Percentiles rank a stretch among this genome's conserved stretches.
These are phyloP conservation scores for Chouioia cunea DNA, from an alignment of 2,888 invertebrate species.

Conservation along the genomic window DNA sequence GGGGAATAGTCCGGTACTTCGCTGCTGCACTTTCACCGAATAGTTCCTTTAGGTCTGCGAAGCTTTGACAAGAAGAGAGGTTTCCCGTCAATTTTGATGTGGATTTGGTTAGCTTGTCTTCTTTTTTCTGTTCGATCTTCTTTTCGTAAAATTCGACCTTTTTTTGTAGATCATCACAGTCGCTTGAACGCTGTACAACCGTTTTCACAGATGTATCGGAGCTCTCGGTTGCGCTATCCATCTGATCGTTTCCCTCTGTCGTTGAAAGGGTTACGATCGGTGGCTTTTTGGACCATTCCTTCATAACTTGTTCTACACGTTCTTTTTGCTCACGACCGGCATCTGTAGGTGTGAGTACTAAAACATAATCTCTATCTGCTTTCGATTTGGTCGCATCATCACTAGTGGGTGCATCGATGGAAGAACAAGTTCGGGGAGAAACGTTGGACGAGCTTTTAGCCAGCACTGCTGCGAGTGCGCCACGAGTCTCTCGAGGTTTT, in stretches of 20 bases:
- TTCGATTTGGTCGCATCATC: conserved; percentile 39
- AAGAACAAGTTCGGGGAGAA: conserved; percentile 70
- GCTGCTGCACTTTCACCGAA: conserved; percentile 81
- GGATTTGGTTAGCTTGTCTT: conserved; percentile 55
- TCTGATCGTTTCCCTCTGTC: conserved; percentile 72
- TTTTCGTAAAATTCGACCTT: conserved; percentile 89
- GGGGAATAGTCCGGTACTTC: conserved; percentile 73
- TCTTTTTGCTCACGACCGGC: conserved; percentile 57
- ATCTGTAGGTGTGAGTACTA: conserved; percentile 68
- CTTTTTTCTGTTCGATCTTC: conserved; percentile 73
- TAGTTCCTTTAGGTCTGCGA: conserved; percentile 83
- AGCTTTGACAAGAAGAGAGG: conserved; percentile 75
- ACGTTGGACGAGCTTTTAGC: conserved; percentile 59
- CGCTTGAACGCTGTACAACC: conserved; percentile 74
- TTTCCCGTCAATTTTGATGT: conserved; percentile 59
- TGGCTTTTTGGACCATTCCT: conserved; percentile 69
- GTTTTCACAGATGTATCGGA: conserved; percentile 81
- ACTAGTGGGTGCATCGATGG: conserved; percentile 47
- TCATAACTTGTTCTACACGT: conserved; percentile 65
- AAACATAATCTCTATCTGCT: conserved; percentile 67
- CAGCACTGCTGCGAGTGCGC: conserved; percentile 73
- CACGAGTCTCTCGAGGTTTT: conserved; percentile 70
- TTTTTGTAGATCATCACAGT: conserved; percentile 75
- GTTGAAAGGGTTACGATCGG: conserved; percentile 57
- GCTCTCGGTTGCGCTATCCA: conserved; percentile 75